Base-by-base conservation (phyloP, 2,888 invertebrate genomes). In the Pachymerium ferrugineum region DNA sequence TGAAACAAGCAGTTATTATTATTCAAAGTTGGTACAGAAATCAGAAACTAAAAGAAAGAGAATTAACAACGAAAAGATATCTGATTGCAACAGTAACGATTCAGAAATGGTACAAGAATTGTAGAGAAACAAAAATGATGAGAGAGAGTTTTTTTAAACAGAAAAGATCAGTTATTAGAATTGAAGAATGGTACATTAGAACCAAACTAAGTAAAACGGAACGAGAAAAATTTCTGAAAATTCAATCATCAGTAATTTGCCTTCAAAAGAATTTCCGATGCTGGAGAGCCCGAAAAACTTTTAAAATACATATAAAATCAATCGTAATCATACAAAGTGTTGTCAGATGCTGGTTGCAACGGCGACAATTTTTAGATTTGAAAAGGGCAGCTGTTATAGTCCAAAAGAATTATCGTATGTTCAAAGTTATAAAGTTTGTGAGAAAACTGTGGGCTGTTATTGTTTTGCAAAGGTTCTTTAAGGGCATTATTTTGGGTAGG, bases 21-120 rank as follows among this genome's bases (percentile, higher is more conserved):
- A 54, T 54, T 1, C 42, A 62, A 25, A 31, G 10, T 25, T 33
- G n/a, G 74, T 69, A 5, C 54, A 1, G 25, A 6, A 1, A 14
- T 1, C 14, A 25, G 54, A 54, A 54, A 16, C 19, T 19, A 2
- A 8, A 54, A 12, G 62, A 75, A 25, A 47, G 22, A 72, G 30
- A 25, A 25, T 6, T 67, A 72, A 16, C 76, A 74, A 54, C 16
- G 31, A 25, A 77, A 79, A 14, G 77, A 76, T 5, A 14, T 76
- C 4, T 70, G 19, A n/a, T n/a, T n/a, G n/a, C n/a, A n/a, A n/a
- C n/a, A n/a, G n/a, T n/a, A n/a, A n/a, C n/a, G 10, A 74, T 80
- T 16, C 80, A 80, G 74, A 47, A n/a, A n/a, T 68, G 73, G 30
- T 69, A n/a, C 76, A 75, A 67, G 31, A 12, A n/a, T 19, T 16